phyloP scores from a whole-genome alignment of 1,140 invertebrate genomes.

The Leptinotarsa undecemlineata region DNA sequence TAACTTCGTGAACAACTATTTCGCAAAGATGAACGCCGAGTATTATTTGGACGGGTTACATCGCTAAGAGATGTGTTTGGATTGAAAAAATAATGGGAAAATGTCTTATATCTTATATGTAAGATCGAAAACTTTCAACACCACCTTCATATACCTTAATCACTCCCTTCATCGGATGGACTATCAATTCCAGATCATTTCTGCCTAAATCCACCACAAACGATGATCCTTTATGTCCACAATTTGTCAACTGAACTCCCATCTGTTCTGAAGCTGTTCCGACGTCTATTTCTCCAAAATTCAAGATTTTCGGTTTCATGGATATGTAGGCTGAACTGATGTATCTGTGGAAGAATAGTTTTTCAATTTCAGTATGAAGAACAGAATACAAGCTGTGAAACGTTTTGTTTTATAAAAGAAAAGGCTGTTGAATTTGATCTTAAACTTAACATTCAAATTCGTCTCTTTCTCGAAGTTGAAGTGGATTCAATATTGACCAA shows the following conservation, averaged over 20 bases:
- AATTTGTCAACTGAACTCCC: conserved; percentile 34
- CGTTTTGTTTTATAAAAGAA: too few relatives aligned
- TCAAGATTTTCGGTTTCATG: conserved; percentile 33
- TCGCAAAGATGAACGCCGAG: too few relatives aligned
- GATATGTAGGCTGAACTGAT: conserved; percentile 21
- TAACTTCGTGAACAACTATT: too few relatives aligned
- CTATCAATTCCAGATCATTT: conserved; percentile 39
- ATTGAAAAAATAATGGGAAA: too few relatives aligned
- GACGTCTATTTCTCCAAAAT: conserved; percentile 44
- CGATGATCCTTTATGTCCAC: conserved; percentile 33
- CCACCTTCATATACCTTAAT: conserved; percentile 26
- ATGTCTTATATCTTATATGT: too few relatives aligned
- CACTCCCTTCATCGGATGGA: conserved; percentile 41
- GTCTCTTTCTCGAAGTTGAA: too few relatives aligned
- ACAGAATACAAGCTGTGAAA: background rate
- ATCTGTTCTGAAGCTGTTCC: conserved; percentile 33
- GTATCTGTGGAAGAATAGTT: conserved; percentile 25
- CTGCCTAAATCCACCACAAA: conserved; percentile 41
- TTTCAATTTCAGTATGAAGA: background rate
- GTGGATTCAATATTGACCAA: too few relatives aligned
- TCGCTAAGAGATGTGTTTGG: too few relatives aligned
- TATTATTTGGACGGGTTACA: too few relatives aligned
- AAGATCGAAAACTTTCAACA: too few relatives aligned
- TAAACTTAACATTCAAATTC: too few relatives aligned
- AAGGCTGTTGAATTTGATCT: too few relatives aligned